A percentile compares a stretch with the other conserved stretches of the same genome.
phyloP scores from a whole-genome alignment of 2,797 vertebrate genomes.

The Phoeniculus purpureus region DNA sequence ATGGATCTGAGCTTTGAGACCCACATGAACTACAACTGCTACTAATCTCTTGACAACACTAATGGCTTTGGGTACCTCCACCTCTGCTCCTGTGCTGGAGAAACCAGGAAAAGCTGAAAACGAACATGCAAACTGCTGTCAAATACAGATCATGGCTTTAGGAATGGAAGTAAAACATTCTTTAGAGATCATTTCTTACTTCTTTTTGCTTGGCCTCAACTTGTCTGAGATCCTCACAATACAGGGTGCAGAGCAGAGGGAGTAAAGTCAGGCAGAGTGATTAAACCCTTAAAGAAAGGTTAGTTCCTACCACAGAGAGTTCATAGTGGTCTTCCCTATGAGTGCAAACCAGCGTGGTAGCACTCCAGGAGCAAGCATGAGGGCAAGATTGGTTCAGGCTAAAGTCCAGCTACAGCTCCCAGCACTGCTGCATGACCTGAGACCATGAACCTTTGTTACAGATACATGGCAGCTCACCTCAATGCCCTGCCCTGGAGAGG shows the following conservation, averaged over 20 bases:
- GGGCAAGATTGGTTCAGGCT: neutral
- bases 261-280: neutral
- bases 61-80: neutral
- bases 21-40: neutral
- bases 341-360: neutral
- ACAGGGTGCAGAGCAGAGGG: rapidly evolving
- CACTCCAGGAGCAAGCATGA: rapidly evolving
- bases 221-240: neutral
- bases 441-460: rapidly evolving
- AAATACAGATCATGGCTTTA: neutral
- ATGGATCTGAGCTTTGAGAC: neutral
- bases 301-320: neutral
- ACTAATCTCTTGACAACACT: neutral
- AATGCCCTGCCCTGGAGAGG: rapidly evolving
- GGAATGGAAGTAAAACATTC: neutral
- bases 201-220: neutral
- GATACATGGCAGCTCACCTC: rapidly evolving
- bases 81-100: neutral
- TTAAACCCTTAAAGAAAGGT: neutral
- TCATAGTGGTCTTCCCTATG: neutral
- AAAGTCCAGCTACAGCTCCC: neutral
- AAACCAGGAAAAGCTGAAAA: neutral
- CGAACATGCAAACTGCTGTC: neutral
- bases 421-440: rapidly evolving
- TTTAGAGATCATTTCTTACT: neutral